Base-by-base conservation (phyloP, 2,113 vertebrate genomes). In the Trachemys scripta region DNA sequence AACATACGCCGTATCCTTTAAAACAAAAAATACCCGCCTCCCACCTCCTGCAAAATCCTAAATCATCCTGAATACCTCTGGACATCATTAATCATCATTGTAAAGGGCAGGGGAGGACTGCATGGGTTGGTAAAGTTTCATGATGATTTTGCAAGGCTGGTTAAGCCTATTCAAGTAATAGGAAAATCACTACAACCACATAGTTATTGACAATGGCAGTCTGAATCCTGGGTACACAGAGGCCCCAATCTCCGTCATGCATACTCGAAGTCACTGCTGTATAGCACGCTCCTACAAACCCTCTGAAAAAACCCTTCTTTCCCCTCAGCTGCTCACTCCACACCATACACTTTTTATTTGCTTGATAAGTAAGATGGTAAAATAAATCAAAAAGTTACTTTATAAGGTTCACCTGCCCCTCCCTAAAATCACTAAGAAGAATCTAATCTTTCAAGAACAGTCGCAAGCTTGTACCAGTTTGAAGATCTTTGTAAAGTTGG, bases 381-480 rank as follows among this genome's bases (percentile, higher is more conserved):
- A 97, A 98, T 97, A 97, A 98, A 98, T 98, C 96, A 97, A 96
- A 94, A 98, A 98, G 98, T 98, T 97, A 96, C 96, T 98, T 97
- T 91, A 89, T 90, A 69, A 90, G 96, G 96, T 97, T 97, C 96
- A 95, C 90, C 96, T 96, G 92, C 93, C 95, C 89, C 87, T n/a
- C 87, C 95, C 81, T 79, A 97, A 92, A 95, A 98, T 98, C 96
- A 57, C 94, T 22, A 10, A 81, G 95, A 95, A 90, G 80, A 96
- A 98, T 97, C 98, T 98, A 96, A 97, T 98, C 97, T 97, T 94
- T 96, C 51, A 88, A 82, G 92, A 97, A 95, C 94, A 97, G 97
- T 97, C 97, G 90, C 94, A 57, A 20, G 85, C 97, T 93, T 83
- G 94, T 57, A 97, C 95, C 90, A 85, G 92, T 88, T 82, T 65